These are phyloP conservation scores for Hoplodrina ambigua DNA, from an alignment of 2,888 invertebrate genomes.

Conservation along the genomic window DNA sequence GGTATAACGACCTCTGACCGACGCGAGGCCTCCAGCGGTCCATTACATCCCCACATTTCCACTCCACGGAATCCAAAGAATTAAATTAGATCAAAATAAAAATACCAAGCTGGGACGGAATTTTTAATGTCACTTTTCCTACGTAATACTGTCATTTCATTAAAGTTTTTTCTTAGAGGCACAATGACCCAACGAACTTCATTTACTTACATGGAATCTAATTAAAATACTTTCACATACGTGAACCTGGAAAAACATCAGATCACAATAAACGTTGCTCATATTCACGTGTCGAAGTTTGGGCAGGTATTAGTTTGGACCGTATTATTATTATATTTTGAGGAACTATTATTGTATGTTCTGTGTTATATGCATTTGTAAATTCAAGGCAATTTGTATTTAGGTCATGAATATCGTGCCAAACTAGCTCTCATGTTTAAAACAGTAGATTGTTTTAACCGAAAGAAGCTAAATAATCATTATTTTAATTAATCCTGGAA, in stretches of 20 bases:
- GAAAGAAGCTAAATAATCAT: neutral
- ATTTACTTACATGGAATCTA: neutral
- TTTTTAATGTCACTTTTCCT: slow-evolving; percentile 39
- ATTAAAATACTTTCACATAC: neutral
- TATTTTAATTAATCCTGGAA: neutral
- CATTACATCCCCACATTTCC: slow-evolving; percentile 43
- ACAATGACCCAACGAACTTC: neutral
- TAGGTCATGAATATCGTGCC: slow-evolving; percentile 7
- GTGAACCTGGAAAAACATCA: no score
- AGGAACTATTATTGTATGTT: no score
- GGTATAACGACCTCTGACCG: slow-evolving; percentile 32
- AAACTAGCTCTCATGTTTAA: neutral
- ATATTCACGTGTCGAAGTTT: no score
- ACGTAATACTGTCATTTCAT: slow-evolving; percentile 30
- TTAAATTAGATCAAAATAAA: slow-evolving; percentile 52
- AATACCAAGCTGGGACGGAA: slow-evolving; percentile 28
- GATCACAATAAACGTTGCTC: no score
- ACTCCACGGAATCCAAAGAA: slow-evolving; percentile 42
- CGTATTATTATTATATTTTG: no score
- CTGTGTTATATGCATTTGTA: slow-evolving; percentile 10
- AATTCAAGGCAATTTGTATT: slow-evolving; percentile 2
- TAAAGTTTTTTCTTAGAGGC: slow-evolving; percentile 21
- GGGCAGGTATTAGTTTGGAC: no score
- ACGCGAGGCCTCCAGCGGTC: slow-evolving; percentile 12
- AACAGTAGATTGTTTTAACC: neutral